Conservation (phyloP, 2,888 invertebrate species). For the Parthenolecanium corni region DNA sequence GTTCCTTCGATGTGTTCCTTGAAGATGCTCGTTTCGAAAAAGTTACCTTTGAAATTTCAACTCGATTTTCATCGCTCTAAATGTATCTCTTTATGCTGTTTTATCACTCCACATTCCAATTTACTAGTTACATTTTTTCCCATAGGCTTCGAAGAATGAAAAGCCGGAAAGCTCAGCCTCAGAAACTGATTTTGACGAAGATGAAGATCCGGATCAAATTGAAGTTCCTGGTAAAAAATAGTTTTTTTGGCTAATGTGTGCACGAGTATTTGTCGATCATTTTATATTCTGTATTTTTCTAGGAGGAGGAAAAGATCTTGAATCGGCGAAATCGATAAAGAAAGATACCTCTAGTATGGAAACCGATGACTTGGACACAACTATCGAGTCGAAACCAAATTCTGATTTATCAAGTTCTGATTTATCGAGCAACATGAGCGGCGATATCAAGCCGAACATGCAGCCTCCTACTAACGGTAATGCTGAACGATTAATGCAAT, state of each 20-base stretch:
- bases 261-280: background rate
- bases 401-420: background rate
- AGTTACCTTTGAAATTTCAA: no score
- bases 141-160: slow-evolving; percentile 24
- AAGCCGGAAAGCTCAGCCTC: slow-evolving; percentile 31
- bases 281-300: slow-evolving; percentile 15
- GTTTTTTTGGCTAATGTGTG: background rate
- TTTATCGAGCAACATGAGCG: slow-evolving; percentile 7
- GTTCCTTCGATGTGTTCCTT: no score
- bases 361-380: slow-evolving; percentile 20
- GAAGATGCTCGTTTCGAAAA: no score
- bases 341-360: slow-evolving; percentile 42
- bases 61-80: no score
- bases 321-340: slow-evolving; percentile 47
- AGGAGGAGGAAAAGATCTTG: slow-evolving; percentile 79
- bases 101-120: no score
- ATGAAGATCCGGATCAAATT: slow-evolving; percentile 79
- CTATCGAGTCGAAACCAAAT: background rate
- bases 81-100: no score
- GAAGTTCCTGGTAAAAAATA: slow-evolving; percentile 68
- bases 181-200: slow-evolving; percentile 36
- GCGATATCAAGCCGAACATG: background rate
- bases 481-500: background rate
- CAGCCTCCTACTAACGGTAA: background rate
- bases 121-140: no score